These are phyloP conservation scores for Palaemon carinicauda DNA, from an alignment of 1,140 invertebrate species.

Conservation along the genomic window DNA sequence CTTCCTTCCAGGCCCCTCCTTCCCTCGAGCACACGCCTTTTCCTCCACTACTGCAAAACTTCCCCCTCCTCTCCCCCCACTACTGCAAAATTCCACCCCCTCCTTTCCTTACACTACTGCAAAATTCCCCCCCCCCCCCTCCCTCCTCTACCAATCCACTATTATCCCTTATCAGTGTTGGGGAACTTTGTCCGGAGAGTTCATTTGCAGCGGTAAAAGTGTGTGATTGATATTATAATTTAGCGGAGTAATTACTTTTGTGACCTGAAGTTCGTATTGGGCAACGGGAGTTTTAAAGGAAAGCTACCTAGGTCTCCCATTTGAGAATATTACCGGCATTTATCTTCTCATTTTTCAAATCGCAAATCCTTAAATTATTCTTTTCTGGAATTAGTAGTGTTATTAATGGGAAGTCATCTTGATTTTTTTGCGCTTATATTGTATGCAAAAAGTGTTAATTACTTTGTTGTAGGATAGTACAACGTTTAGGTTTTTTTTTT, in stretches of 20 bases:
- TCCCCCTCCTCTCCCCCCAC: not conserved
- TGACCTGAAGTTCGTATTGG: constrained; percentile 35
- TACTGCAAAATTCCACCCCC: no score
- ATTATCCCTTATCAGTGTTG: not conserved
- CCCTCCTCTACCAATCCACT: not conserved
- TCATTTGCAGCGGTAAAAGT: constrained; percentile 40
- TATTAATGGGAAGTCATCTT: no score
- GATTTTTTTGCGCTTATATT: no score
- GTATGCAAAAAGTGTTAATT: no score
- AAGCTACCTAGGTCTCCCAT: not conserved
- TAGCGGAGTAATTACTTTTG: constrained; percentile 52
- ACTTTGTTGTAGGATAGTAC: no score
- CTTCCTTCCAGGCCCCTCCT: no score
- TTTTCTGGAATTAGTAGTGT: no score
- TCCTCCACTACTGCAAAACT: not conserved
- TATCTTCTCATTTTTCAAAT: no score
- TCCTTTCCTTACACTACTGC: not conserved
- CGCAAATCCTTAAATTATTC: no score
- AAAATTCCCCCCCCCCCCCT: not conserved
- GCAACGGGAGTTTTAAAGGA: not conserved
- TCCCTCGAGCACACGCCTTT: no score
- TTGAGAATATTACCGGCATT: no score
- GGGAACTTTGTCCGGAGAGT: constrained; percentile 31
- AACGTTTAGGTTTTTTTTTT: no score
- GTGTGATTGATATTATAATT: constrained; percentile 50